A percentile compares a stretch with the other conserved stretches of the same genome.
Evolutionary conservation across 2,113 vertebrate genomes (phyloP).

Genomic region (Ochotona princeps): DNA sequence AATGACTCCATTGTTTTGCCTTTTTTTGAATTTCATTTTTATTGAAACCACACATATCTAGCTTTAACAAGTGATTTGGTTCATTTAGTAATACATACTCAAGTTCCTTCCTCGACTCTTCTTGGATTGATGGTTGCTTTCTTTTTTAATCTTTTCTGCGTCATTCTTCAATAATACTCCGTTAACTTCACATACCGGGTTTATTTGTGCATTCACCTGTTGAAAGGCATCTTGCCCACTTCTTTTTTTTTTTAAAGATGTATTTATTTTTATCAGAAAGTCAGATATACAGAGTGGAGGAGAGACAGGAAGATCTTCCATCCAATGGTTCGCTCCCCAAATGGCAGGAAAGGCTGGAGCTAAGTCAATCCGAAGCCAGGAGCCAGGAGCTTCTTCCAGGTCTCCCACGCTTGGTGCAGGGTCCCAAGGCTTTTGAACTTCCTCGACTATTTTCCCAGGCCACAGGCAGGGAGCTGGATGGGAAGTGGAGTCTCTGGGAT

Average conservation of each 20-base stretch:
- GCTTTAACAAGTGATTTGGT: neutral
- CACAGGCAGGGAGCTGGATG: no score
- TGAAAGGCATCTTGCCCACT: neutral
- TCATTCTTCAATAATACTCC: neutral
- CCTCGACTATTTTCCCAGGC: no score
- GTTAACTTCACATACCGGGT: neutral
- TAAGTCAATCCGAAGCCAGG: no score
- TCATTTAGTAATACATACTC: neutral
- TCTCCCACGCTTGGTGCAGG: no score
- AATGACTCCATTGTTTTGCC: neutral
- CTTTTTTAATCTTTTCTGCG: neutral
- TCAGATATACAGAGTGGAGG: no score
- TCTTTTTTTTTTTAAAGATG: neutral
- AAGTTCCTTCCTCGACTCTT: neutral
- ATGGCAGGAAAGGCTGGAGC: no score
- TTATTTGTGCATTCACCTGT: neutral
- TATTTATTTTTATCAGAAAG: no score
- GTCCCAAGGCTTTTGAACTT: no score
- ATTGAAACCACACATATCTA: neutral
- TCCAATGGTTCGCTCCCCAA: no score
- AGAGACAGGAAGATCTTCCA: no score
- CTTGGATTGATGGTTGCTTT: neutral
- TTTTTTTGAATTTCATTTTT: neutral
- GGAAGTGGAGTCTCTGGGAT: no score
- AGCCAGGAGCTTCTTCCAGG: no score